Conservation (phyloP, 2,113 vertebrate genomes). For the Nothobranchius kuhntae region DNA sequence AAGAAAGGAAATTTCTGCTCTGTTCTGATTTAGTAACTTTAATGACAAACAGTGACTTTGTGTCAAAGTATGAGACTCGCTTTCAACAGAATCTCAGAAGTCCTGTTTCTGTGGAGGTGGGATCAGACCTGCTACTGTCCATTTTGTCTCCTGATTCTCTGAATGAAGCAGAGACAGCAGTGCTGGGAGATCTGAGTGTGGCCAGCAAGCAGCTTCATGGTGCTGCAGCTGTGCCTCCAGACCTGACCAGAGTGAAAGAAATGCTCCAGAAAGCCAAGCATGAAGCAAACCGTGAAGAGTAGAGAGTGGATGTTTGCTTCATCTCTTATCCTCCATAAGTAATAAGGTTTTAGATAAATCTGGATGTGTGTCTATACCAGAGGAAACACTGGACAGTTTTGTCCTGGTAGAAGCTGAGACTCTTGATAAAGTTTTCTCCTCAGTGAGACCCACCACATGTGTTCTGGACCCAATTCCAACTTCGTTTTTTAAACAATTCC, state of each 20-base stretch:
- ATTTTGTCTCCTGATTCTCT: conserved; percentile 60
- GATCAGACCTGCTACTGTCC: conserved; percentile 49
- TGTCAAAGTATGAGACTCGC: conserved; percentile 46
- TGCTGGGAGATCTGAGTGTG: conserved; percentile 49
- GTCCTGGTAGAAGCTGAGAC: too few relatives aligned
- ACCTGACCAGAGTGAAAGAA: conserved; percentile 38
- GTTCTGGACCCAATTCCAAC: too few relatives aligned
- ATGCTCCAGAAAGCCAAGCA: conserved; percentile 31
- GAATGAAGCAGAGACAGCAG: conserved; percentile 45
- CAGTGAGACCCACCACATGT: too few relatives aligned
- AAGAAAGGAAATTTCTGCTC: conserved; percentile 42
- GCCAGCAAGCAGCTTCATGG: conserved; percentile 44
- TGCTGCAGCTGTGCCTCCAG: conserved; percentile 14
- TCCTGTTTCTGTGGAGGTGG: conserved; percentile 55
- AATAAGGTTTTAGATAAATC: too few relatives aligned
- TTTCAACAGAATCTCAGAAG: conserved; percentile 54
- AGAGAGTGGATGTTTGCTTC: conserved; percentile 51
- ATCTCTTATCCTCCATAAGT: not conserved
- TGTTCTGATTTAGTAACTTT: conserved; percentile 30
- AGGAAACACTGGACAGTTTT: too few relatives aligned
- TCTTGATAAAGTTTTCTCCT: too few relatives aligned
- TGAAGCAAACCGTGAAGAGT: conserved; percentile 15
- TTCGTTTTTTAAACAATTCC: too few relatives aligned
- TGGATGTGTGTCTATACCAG: too few relatives aligned
- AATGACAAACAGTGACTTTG: conserved; percentile 31